Percentiles rank a stretch among this genome's conserved stretches.
These are phyloP conservation scores for Pseudomyrmex dendroicus DNA, from an alignment of 1,140 invertebrate genomes.

Conservation along the genomic window DNA sequence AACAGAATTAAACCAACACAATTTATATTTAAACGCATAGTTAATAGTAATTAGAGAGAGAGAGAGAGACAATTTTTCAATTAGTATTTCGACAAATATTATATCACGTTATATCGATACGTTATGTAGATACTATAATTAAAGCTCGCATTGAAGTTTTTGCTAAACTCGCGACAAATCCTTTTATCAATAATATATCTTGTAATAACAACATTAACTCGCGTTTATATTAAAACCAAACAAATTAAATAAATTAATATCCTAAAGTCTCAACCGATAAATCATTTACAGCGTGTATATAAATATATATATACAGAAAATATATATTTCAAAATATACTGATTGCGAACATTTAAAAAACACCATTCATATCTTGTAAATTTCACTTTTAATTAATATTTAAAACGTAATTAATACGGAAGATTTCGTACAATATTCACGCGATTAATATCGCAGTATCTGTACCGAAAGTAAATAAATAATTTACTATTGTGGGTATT, in stretches of 20 bases:
- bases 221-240: slow-evolving; percentile 22
- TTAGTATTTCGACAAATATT: slow-evolving; percentile 40
- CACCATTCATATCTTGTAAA: neutral
- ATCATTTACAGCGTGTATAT: neutral
- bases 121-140: slow-evolving; percentile 36
- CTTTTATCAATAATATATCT: slow-evolving; percentile 34
- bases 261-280: slow-evolving; percentile 14
- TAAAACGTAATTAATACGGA: slow-evolving; percentile 20
- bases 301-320: neutral
- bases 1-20: no score
- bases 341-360: neutral
- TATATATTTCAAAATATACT: no score
- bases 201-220: slow-evolving; percentile 41
- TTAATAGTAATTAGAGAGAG: slow-evolving; percentile 13
- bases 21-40: neutral
- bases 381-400: no score
- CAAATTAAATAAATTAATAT: slow-evolving; percentile 22
- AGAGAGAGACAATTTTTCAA: neutral
- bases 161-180: slow-evolving; percentile 39
- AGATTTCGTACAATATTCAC: neutral
- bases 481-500: slow-evolving; percentile 19
- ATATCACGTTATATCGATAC: neutral
- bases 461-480: slow-evolving; percentile 30
- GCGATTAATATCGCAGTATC: neutral
- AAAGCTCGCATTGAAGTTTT: slow-evolving; percentile 14